Conservation (phyloP, 1,140 invertebrate species). For the Megalopta genalis region DNA sequence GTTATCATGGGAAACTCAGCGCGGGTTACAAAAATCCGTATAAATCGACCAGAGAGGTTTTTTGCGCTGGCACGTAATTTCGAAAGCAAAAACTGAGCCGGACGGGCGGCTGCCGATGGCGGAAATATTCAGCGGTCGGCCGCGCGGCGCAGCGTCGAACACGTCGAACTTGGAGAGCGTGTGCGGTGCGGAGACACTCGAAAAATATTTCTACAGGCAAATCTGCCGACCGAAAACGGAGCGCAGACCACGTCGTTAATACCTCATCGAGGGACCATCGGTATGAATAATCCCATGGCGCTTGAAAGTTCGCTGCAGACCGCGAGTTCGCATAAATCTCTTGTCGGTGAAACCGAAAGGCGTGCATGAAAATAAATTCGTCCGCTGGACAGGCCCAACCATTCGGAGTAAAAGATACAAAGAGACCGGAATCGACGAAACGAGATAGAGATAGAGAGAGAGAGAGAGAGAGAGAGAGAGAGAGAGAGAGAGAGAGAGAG, state of each 20-base stretch:
- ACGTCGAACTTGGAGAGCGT: too few relatives aligned
- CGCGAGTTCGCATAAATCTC: slow-evolving; percentile 39
- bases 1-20: too few relatives aligned
- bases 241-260: slow-evolving; percentile 7
- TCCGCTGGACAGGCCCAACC: slow-evolving; percentile 30
- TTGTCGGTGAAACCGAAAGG: slow-evolving; percentile 40
- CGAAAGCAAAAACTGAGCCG: too few relatives aligned
- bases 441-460: not conserved
- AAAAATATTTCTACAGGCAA: not conserved
- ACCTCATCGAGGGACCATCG: slow-evolving; percentile 33
- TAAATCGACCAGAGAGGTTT: too few relatives aligned
- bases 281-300: slow-evolving; percentile 34
- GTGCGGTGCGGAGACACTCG: too few relatives aligned
- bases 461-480: not conserved
- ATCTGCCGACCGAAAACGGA: slow-evolving; percentile 21
- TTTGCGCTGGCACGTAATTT: too few relatives aligned
- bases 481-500: not conserved
- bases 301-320: slow-evolving; percentile 27
- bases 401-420: slow-evolving; percentile 38
- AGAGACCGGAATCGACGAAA: slow-evolving; percentile 4
- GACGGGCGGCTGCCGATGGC: too few relatives aligned
- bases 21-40: too few relatives aligned
- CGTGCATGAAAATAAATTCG: slow-evolving; percentile 49
- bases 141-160: too few relatives aligned
- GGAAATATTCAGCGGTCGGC: too few relatives aligned